phyloP scores from a whole-genome alignment of 2,797 vertebrate genomes.

The Loriculus beryllinus region DNA sequence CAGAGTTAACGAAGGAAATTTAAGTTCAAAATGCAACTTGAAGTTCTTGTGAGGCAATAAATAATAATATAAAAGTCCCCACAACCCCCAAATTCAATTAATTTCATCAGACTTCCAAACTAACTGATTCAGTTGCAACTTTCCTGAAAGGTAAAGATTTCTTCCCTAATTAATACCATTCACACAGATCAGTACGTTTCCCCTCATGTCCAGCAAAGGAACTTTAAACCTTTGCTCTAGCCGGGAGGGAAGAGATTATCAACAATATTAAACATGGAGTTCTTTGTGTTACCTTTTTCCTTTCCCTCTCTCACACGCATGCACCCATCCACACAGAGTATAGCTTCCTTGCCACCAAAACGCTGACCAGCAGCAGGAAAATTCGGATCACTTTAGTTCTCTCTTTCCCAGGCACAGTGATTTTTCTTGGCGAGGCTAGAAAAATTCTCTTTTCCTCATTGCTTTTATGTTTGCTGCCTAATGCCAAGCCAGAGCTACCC shows the following conservation, averaged over 20 bases:
- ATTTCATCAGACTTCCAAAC: background rate
- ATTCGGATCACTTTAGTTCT: constrained; percentile 18
- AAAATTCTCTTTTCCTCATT: background rate
- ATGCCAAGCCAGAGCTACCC: background rate
- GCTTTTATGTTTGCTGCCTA: background rate
- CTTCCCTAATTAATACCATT: background rate
- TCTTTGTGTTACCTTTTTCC: background rate
- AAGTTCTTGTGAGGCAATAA: background rate
- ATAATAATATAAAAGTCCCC: background rate
- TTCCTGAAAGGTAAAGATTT: background rate
- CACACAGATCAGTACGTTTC: background rate
- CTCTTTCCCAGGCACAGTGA: background rate
- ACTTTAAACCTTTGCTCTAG: background rate
- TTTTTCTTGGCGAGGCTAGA: background rate
- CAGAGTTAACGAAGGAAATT: background rate
- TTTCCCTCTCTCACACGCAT: background rate
- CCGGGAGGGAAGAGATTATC: background rate
- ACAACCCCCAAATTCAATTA: background rate
- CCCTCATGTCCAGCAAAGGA: background rate
- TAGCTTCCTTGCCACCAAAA: background rate
- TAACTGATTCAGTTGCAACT: background rate
- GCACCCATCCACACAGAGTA: background rate
- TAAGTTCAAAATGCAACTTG: background rate
- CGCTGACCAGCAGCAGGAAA: background rate
- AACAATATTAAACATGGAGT: background rate